These are phyloP conservation scores for Synchiropus splendidus DNA, from an alignment of 2,113 vertebrate species.

Conservation along the genomic window DNA sequence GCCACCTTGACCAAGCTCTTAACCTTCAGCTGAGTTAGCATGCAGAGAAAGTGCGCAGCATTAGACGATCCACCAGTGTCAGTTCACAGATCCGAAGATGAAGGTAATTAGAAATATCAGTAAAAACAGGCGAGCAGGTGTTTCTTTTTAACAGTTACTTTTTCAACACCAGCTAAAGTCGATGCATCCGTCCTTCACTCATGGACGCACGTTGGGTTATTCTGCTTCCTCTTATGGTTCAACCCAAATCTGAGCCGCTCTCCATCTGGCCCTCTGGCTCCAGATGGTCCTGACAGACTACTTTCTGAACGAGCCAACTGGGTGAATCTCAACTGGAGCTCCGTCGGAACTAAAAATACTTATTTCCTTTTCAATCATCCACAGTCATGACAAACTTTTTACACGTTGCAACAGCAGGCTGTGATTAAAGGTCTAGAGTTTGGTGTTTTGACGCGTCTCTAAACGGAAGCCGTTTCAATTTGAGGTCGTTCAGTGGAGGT, in stretches of 20 bases:
- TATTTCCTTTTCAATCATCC: too few species aligned
- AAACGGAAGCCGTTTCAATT: conserved; percentile 38
- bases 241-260: conserved; percentile 37
- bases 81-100: too few species aligned
- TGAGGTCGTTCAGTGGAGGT: conserved; percentile 31
- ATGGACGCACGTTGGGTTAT: conserved; percentile 13
- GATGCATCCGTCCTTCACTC: conserved; percentile 20
- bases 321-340: conserved; percentile 37
- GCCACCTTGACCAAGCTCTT: too few species aligned
- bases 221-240: conserved; percentile 33
- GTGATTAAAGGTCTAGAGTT: conserved; percentile 34
- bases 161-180: conserved; percentile 10
- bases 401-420: conserved; percentile 5
- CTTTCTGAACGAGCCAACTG: conserved; percentile 60
- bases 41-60: too few species aligned
- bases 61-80: too few species aligned
- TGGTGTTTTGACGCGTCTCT: conserved; percentile 38
- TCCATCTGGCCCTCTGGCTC: conserved; percentile 64
- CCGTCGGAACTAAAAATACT: conserved; percentile 6
- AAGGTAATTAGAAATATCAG: too few species aligned
- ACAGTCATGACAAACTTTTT: too few species aligned
- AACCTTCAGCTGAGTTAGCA: too few species aligned
- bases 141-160: too few species aligned
- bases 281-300: conserved; percentile 58
- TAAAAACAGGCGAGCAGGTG: too few species aligned